Conservation (phyloP, 2,888 invertebrate species). For the Galerucella nymphaeae region DNA sequence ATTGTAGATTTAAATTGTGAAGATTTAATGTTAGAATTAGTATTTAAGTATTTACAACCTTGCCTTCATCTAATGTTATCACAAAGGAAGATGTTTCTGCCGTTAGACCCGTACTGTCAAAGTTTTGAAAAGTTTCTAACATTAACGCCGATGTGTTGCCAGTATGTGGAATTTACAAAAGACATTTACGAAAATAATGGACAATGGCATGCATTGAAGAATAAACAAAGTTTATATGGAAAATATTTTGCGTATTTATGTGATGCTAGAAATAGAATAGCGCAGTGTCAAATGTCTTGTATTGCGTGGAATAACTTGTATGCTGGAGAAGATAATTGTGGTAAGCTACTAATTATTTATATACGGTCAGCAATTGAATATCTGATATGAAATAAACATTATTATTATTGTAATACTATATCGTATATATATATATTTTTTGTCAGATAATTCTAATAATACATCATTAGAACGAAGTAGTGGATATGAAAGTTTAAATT, state of each 20-base stretch:
- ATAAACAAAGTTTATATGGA: conserved; percentile 77
- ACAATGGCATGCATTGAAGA: conserved; percentile 68
- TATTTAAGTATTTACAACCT: conserved; percentile 86
- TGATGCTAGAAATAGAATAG: conserved; percentile 84
- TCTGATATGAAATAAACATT: no score
- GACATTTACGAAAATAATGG: conserved; percentile 52
- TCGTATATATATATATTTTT: neutral
- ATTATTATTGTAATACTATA: no score
- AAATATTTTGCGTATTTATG: conserved; percentile 89
- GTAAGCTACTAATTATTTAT: conserved; percentile 31
- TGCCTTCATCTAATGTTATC: conserved; percentile 84
- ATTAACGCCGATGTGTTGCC: conserved; percentile 76
- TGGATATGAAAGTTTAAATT: conserved; percentile 80
- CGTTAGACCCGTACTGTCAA: conserved; percentile 78
- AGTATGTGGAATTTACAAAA: conserved; percentile 51
- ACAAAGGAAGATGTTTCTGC: conserved; percentile 77
- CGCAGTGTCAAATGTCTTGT: conserved; percentile 80
- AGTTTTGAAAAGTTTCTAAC: conserved; percentile 81
- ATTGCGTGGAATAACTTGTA: conserved; percentile 83
- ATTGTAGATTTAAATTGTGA: conserved; percentile 93
- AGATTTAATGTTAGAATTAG: conserved; percentile 93
- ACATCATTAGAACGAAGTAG: conserved; percentile 81
- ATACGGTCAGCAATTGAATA: no score
- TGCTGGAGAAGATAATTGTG: conserved; percentile 69
- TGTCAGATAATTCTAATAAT: conserved; percentile 67